Evolutionary conservation across 1,140 invertebrate genomes (phyloP).

Genomic region (Achroia grisella): DNA sequence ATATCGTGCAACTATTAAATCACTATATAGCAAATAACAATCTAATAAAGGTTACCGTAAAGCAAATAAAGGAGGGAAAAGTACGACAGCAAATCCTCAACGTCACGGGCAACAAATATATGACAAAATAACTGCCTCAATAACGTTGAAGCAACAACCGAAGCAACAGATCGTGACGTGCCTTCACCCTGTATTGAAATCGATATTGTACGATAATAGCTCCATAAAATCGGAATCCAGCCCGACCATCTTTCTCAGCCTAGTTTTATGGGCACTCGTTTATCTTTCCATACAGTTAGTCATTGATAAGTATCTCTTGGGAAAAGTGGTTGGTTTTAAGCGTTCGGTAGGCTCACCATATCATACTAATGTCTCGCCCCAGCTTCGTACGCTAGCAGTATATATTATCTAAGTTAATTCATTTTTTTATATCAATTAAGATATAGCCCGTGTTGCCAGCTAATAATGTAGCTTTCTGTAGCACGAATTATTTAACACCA

Average conservation of each 20-base stretch:
- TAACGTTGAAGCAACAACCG: conserved; percentile 10
- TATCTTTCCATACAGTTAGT: conserved; percentile 11
- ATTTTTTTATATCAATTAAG: too few species aligned
- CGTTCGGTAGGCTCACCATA: too few species aligned
- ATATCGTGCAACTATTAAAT: too few species aligned
- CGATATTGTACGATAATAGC: conserved; percentile 20
- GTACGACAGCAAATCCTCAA: conserved; percentile 8
- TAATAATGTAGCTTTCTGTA: too few species aligned
- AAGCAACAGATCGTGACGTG: conserved; percentile 17
- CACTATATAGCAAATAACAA: too few species aligned
- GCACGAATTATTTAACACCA: too few species aligned
- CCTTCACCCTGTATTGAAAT: conserved; percentile 8
- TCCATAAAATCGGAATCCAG: conserved; percentile 13
- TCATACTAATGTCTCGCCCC: too few species aligned
- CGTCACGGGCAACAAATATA: conserved; percentile 13
- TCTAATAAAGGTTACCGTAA: conserved; percentile 9
- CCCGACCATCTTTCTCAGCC: conserved; percentile 8
- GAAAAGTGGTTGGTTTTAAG: too few species aligned
- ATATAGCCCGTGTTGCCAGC: too few species aligned
- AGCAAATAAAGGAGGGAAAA: conserved; percentile 7
- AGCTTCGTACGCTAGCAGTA: too few species aligned
- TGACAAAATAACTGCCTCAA: conserved; percentile 16
- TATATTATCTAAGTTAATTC: too few species aligned
- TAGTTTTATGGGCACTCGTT: conserved; percentile 18
- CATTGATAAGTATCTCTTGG: too few species aligned